Percentiles rank a stretch among this genome's conserved stretches.
These are phyloP conservation scores for Spinibarbus caldwelli DNA, from an alignment of 2,797 vertebrate species.

Conservation along the genomic window DNA sequence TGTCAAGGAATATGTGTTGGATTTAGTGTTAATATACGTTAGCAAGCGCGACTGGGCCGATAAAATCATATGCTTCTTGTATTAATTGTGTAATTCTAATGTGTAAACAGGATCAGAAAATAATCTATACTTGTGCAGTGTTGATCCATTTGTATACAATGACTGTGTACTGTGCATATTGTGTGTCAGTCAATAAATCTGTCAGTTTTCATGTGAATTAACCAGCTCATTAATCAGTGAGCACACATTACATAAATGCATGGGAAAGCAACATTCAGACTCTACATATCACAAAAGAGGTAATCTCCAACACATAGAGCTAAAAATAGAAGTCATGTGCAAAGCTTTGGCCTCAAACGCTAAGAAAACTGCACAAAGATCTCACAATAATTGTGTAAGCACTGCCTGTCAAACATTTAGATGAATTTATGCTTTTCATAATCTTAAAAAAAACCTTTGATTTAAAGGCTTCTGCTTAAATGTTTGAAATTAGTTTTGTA, in stretches of 20 bases:
- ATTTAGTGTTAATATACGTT: not conserved
- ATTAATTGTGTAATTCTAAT: not conserved
- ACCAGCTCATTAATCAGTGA: not conserved
- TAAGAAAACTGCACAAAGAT: not conserved
- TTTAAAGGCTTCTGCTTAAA: not conserved
- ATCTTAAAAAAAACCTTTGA: not conserved
- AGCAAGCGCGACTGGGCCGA: not conserved
- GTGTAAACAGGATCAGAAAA: not conserved
- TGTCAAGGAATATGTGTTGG: not conserved
- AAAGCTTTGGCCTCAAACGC: not conserved
- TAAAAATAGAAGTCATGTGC: slow-evolving; percentile 2
- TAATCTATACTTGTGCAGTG: not conserved
- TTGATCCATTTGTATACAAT: not conserved
- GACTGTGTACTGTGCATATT: not conserved
- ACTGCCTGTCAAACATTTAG: not conserved
- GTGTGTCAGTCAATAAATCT: slow-evolving; percentile 10
- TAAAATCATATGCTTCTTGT: not conserved
- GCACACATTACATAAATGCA: not conserved
- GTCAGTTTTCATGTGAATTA: not conserved
- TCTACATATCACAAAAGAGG: not conserved
- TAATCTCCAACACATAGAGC: not conserved
- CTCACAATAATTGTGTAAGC: not conserved
- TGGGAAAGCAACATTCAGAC: not conserved
- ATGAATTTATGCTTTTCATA: not conserved
- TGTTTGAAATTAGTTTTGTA: not conserved